Conservation (phyloP, 1,140 invertebrate genomes). For the Solen grandis region DNA sequence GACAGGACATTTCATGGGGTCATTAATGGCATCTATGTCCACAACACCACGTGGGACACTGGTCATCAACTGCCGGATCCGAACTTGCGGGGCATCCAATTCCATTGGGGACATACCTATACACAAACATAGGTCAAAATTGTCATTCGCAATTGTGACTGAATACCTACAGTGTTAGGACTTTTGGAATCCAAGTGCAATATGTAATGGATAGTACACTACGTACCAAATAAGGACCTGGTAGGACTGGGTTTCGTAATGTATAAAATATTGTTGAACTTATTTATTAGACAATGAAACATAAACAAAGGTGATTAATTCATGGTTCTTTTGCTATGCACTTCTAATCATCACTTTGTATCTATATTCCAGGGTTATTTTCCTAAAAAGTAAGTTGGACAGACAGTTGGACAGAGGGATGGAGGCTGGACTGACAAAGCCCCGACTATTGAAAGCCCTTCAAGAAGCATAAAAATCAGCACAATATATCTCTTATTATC, state of each 20-base stretch:
- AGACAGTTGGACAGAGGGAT: too few species aligned
- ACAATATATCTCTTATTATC: too few species aligned
- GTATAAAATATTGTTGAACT: neutral
- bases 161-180: neutral
- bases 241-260: neutral
- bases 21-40: conserved; percentile 63
- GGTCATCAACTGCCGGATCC: conserved; percentile 51
- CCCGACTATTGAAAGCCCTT: too few species aligned
- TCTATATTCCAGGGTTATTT: too few species aligned
- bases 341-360: too few species aligned
- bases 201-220: neutral
- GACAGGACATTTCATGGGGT: conserved; percentile 60
- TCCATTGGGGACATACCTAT: conserved; percentile 45
- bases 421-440: too few species aligned
- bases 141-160: neutral
- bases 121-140: neutral
- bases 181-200: neutral
- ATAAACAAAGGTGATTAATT: too few species aligned
- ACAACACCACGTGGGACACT: conserved; percentile 58
- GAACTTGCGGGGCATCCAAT: conserved; percentile 33
- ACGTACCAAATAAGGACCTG: neutral
- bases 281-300: neutral
- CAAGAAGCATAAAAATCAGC: too few species aligned
- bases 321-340: too few species aligned
- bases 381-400: too few species aligned